Base-by-base conservation (phyloP, 1,140 invertebrate species). In the Teleopsis dalmanni region DNA sequence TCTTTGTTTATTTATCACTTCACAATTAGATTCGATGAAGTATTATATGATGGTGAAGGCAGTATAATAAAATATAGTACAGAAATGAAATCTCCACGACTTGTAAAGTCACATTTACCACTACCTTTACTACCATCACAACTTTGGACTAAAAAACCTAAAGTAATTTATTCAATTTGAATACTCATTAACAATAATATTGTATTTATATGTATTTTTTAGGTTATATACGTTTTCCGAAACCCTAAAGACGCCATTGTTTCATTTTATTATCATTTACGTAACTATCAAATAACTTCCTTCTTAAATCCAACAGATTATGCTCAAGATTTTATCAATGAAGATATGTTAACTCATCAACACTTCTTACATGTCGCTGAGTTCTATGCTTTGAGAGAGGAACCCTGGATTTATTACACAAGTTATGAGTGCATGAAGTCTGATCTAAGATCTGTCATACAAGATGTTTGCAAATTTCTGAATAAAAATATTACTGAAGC, bases 221-320 rank as follows among this genome's bases (percentile, higher is more conserved):
- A 87, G 79, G 80, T 91, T 1, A 80, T 91, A 44, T 91, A 91
- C 57, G 78, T 90, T 1, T 75, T 78, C 1, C 77, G 88, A 56
- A 88, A 91, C 66, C 82, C 87, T 1, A 91, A 88, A 68, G 88
- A 92, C 61, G 80, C 80, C 1, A 80, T 79, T 23, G 77, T 91
- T 7, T 90, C 87, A 0, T 87, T 83, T 58, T 91, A 77, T 59
- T 78, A 90, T 65, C 85, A 87, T 59, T 75, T 75, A 55, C 75
- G 73, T 34, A 60, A 80, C 10, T 63, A 82, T 50, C 76, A 75
- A 6, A 81, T 78, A 59, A 66, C 60, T 21, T 81, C 81, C 23
- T 73, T 72, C 48, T 80, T 86, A 51, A 46, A 26, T 1, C 23
- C 35, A 0, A 33, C 42, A 13, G 1, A 51, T 26, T 40, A 33